Conservation (phyloP, 1,140 invertebrate species). For the Pentalonia nigronervosa region DNA sequence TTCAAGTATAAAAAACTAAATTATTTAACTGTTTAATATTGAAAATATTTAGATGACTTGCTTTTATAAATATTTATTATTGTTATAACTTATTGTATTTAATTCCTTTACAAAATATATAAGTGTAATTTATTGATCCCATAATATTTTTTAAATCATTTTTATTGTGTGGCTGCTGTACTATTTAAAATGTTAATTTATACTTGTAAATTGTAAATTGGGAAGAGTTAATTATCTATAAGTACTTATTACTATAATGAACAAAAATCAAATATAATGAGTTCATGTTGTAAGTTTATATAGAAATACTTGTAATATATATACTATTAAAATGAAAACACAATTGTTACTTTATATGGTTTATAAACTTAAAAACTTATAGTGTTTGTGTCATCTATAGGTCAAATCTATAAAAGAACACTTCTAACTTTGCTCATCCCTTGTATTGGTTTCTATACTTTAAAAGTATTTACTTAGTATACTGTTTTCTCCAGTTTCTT, state of each 20-base stretch:
- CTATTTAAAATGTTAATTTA: background rate
- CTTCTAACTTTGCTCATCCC: background rate
- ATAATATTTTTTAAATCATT: background rate
- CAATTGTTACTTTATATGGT: background rate
- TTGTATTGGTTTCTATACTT: background rate
- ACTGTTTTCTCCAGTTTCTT: background rate
- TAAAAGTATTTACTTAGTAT: background rate
- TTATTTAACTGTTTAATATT: background rate
- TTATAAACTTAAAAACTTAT: background rate
- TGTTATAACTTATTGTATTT: constrained; percentile 11
- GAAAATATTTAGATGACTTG: constrained; percentile 11
- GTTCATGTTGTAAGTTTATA: background rate
- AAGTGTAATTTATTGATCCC: background rate
- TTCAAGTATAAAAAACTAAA: background rate
- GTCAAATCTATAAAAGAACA: background rate
- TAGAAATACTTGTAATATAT: background rate
- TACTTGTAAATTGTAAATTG: background rate
- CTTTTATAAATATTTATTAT: background rate
- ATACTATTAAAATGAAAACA: background rate
- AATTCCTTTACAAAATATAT: background rate
- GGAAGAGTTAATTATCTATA: background rate
- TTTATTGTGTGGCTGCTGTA: background rate
- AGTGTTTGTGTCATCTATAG: background rate
- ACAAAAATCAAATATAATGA: no score
- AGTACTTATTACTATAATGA: background rate